phyloP scores from a whole-genome alignment of 1,140 invertebrate species.

The Apis dorsata region DNA sequence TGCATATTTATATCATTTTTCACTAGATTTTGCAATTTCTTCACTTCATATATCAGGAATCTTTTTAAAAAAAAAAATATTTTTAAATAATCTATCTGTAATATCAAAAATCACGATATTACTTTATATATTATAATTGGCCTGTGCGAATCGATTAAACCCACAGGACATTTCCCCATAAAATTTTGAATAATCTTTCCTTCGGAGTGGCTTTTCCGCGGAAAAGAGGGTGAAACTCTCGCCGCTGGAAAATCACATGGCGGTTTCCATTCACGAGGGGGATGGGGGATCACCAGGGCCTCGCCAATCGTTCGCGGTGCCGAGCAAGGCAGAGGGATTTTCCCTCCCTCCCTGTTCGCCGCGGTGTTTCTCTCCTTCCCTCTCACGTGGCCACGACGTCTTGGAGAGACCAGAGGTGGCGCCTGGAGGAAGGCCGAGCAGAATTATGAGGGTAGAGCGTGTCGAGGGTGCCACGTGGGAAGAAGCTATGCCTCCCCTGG shows the following conservation, averaged over 20 bases:
- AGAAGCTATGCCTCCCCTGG: slow-evolving; percentile 78
- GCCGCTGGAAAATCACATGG: slow-evolving; percentile 48
- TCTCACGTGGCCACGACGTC: slow-evolving; percentile 26
- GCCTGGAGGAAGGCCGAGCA: slow-evolving; percentile 55
- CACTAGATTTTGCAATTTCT: no score
- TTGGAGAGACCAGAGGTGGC: slow-evolving; percentile 56
- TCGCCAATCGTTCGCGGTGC: slow-evolving; percentile 43
- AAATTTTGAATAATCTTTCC: neutral
- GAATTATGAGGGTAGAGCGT: slow-evolving; percentile 76
- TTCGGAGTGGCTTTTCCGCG: neutral
- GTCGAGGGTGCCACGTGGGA: slow-evolving; percentile 75
- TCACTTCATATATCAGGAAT: no score
- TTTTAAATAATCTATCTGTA: no score
- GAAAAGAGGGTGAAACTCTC: no score
- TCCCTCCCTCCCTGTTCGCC: neutral
- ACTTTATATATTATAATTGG: no score
- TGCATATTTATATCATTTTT: no score
- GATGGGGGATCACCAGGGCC: slow-evolving; percentile 16
- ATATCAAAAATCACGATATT: no score
- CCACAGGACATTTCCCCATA: neutral
- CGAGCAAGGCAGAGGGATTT: slow-evolving; percentile 13
- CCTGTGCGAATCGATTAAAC: neutral
- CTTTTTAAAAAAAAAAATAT: neutral
- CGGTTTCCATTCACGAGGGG: slow-evolving; percentile 43
- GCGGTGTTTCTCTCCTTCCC: slow-evolving; percentile 30